Base-by-base conservation (phyloP, 2,888 invertebrate genomes). In the Heliconius ismenius region DNA sequence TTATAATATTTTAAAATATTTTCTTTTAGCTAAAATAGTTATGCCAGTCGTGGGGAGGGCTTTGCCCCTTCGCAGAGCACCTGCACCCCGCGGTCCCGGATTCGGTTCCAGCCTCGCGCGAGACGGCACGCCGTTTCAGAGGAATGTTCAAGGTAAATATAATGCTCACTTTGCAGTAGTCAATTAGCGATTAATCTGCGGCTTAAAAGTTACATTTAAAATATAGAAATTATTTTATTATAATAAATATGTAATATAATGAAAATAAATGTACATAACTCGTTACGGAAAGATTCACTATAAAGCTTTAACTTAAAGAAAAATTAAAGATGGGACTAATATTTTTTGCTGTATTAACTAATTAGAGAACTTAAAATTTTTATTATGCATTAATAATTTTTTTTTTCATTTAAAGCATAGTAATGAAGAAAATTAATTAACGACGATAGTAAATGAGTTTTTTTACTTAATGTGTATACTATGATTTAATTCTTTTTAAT, bases 91-190 rank as follows among this genome's bases (percentile, higher is more conserved):
- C 83, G 24, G 81, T 81, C 80, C 82, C 39, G 92, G 91, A 15
- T 93, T 94, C 85, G 93, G 93, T 0, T 93, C 93, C 79, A 87
- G 89, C 54, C 83, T 91, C 24, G 82, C 91, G 0, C 79, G 92
- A 0, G 91, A 92, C 80, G 91, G 91, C 11, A 89, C 87, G 2
- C 87, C 90, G 7, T 80, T 90, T 15, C 84, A 85, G 64, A 86
- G 85, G 73, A 90, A 86, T 60, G 80, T 84, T 2, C 92, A 91
- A 91, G 92, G 93, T 93, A 87, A 77, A 62, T 76, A 32, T 7
- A 2, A 11, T 32, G 32, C 32, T 32, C 32, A 32, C 32, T 32
- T 32, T 32, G 32, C 32, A 28, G 28, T 28, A 28, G 6, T 4
- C 15, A 49, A 15, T 49, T 4, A 18, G 15, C 15, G 15, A 15